These are phyloP conservation scores for Thunnus thynnus DNA, from an alignment of 2,113 vertebrate species.

Conservation along the genomic window DNA sequence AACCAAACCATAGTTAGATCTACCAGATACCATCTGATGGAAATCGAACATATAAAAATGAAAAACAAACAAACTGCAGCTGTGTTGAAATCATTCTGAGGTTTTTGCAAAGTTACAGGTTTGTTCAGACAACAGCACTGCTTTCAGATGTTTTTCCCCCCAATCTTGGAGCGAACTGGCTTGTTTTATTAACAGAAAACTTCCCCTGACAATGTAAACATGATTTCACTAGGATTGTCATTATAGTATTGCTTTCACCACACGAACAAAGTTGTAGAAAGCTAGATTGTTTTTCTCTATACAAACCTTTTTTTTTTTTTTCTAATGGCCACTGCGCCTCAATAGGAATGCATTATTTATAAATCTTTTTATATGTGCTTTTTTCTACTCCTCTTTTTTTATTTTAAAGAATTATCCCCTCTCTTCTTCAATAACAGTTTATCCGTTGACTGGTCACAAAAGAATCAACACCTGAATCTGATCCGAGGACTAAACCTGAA, in stretches of 20 bases:
- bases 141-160: conserved; percentile 37
- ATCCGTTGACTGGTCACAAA: conserved; percentile 72
- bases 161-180: conserved; percentile 53
- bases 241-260: conserved; percentile 88
- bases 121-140: conserved; percentile 44
- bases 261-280: conserved; percentile 90
- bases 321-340: conserved; percentile 72
- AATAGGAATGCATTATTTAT: conserved; percentile 85
- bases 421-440: conserved; percentile 65
- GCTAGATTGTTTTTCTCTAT: conserved; percentile 85
- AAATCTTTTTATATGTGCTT: conserved; percentile 85
- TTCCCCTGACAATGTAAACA: conserved; percentile 87
- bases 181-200: conserved; percentile 72
- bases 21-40: conserved; percentile 6
- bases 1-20: neutral
- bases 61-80: neutral
- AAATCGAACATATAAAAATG: conserved; percentile 13
- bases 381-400: conserved; percentile 43
- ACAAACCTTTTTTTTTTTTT: conserved; percentile 71
- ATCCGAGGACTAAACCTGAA: conserved; percentile 74
- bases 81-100: conserved; percentile 25
- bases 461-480: conserved; percentile 77
- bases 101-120: conserved; percentile 24
- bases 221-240: conserved; percentile 88
- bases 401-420: conserved; percentile 42